phyloP scores from a whole-genome alignment of 1,140 invertebrate species.

The Cotesia glomerata region DNA sequence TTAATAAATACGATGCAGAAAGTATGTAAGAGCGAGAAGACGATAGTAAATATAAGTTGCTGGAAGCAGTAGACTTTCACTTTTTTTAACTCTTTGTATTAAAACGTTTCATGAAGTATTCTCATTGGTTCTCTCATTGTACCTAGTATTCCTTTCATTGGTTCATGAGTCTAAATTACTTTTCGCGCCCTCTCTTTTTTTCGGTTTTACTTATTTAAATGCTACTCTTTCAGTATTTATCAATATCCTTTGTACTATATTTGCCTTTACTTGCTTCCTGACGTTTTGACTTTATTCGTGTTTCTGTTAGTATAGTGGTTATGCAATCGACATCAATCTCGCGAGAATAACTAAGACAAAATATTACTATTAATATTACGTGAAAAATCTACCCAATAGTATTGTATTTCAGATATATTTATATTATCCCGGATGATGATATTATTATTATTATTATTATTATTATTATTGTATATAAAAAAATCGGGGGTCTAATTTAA shows the following conservation, averaged over 20 bases:
- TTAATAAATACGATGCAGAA: not conserved
- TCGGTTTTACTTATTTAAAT: constrained; percentile 20
- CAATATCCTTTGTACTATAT: constrained; percentile 12
- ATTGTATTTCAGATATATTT: not conserved
- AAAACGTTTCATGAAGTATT: constrained; percentile 30
- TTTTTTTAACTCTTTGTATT: constrained; percentile 50
- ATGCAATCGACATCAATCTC: constrained; percentile 62
- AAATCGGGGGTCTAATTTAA: too few relatives aligned
- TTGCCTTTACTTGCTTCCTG: not conserved
- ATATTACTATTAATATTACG: constrained; percentile 40
- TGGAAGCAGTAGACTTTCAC: constrained; percentile 53
- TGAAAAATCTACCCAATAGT: constrained; percentile 30
- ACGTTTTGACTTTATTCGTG: not conserved
- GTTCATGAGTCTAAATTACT: not conserved
- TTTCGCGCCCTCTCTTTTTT: constrained; percentile 21
- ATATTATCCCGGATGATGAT: not conserved
- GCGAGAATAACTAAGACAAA: constrained; percentile 53
- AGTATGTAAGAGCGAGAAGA: constrained; percentile 19
- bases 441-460: too few relatives aligned
- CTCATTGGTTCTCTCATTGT: constrained; percentile 35
- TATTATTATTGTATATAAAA: too few relatives aligned
- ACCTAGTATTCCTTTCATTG: not conserved
- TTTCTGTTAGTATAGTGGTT: constrained; percentile 39
- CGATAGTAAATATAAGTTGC: constrained; percentile 33
- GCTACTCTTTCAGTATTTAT: not conserved